These are phyloP conservation scores for Sthenelais limicola DNA, from an alignment of 2,888 invertebrate genomes.

Conservation along the genomic window DNA sequence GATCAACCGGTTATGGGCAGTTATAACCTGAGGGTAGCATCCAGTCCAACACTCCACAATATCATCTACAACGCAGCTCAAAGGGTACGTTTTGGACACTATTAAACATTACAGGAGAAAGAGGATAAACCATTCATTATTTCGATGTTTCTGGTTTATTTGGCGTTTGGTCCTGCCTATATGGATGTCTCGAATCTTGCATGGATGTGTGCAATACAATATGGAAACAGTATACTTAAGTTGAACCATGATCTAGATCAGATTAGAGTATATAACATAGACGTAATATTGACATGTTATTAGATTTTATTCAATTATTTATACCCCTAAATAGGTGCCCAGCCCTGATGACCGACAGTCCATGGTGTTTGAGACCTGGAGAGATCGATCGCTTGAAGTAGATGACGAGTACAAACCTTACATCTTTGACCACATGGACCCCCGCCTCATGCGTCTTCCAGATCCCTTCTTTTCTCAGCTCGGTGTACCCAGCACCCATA, in stretches of 20 bases:
- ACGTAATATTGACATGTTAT: too few relatives aligned
- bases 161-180: too few relatives aligned
- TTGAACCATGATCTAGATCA: too few relatives aligned
- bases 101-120: too few relatives aligned
- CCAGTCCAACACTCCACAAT: slow-evolving; percentile 24
- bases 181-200: too few relatives aligned
- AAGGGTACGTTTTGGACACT: slow-evolving; percentile 5
- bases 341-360: slow-evolving; percentile 38
- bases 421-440: slow-evolving; percentile 13
- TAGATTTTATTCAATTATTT: too few relatives aligned
- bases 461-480: slow-evolving; percentile 32
- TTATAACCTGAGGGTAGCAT: slow-evolving; percentile 24
- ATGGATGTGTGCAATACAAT: too few relatives aligned
- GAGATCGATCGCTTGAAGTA: background rate
- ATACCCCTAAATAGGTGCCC: slow-evolving; percentile 23
- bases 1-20: slow-evolving; percentile 40
- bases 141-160: too few relatives aligned
- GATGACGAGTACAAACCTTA: slow-evolving; percentile 2
- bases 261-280: too few relatives aligned
- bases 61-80: slow-evolving; percentile 39
- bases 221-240: too few relatives aligned
- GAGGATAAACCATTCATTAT: too few relatives aligned
- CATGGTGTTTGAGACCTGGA: slow-evolving; percentile 34
- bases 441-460: background rate
- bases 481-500: slow-evolving; percentile 24